Evolutionary conservation across 1,140 invertebrate species (phyloP).

Genomic region (Lordiphosa stackelbergi): DNA sequence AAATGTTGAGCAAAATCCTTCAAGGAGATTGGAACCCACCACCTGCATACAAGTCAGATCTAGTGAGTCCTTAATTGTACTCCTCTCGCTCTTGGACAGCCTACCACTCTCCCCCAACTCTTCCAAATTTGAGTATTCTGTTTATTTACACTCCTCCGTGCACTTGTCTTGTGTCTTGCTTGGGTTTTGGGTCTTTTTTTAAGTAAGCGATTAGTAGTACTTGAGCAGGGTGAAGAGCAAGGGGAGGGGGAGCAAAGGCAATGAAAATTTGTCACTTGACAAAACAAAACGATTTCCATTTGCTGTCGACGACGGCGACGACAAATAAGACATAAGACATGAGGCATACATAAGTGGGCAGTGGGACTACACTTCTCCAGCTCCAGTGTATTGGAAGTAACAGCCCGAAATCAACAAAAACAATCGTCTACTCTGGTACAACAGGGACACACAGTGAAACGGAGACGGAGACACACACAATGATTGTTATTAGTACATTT

Average conservation of each 20-base stretch:
- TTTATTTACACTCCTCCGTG: conserved; percentile 29
- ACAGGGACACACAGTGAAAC: conserved; percentile 8
- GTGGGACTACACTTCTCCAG: conserved; percentile 15
- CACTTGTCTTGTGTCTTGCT: conserved; percentile 41
- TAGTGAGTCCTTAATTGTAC: no score
- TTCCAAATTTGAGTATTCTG: conserved; percentile 2
- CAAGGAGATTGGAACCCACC: no score
- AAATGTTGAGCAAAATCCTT: no score
- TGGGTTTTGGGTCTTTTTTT: conserved; percentile 32
- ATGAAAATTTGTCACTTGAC: conserved; percentile 72
- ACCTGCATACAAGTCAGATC: no score
- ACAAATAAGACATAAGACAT: conserved; percentile 62
- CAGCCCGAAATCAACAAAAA: conserved; percentile 57
- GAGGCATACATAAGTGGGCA: conserved; percentile 29
- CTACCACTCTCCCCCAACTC: conserved; percentile 4
- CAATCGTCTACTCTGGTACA: conserved; percentile 26
- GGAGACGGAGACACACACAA: conserved; percentile 36
- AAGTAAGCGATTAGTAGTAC: conserved; percentile 63
- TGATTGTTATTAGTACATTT: conserved; percentile 74
- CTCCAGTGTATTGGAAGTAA: conserved; percentile 70
- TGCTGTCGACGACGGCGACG: conserved; percentile 25
- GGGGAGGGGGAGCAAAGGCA: conserved; percentile 26
- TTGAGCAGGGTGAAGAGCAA: not conserved
- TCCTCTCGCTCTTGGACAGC: not conserved
- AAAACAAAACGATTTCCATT: conserved; percentile 70